Percentiles rank a stretch among this genome's conserved stretches.
phyloP scores from a whole-genome alignment of 1,140 invertebrate genomes.

The Telenomus remus region DNA sequence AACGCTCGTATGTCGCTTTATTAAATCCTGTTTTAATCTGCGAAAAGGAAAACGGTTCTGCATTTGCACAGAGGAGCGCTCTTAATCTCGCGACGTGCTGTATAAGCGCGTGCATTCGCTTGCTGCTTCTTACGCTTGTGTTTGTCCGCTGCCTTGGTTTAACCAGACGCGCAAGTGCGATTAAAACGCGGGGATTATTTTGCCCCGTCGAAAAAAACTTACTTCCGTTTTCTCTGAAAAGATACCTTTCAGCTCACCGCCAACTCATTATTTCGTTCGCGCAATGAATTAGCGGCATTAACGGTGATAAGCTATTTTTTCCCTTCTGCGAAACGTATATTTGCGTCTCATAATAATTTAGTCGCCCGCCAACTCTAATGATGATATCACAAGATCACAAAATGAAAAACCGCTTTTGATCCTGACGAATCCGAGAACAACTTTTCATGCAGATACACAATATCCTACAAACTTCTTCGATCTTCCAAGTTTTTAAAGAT shows the following conservation, averaged over 20 bases:
- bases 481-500: no score
- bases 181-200: conserved; percentile 35
- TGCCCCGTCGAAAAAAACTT: conserved; percentile 16
- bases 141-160: conserved; percentile 58
- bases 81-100: conserved; percentile 54
- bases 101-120: conserved; percentile 33
- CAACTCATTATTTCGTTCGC: conserved; percentile 1
- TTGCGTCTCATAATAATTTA: no score
- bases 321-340: no score
- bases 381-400: no score
- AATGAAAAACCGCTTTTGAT: no score
- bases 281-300: conserved; percentile 3
- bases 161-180: conserved; percentile 44
- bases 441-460: no score
- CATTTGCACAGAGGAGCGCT: conserved; percentile 47
- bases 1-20: conserved; percentile 71
- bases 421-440: no score
- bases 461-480: no score
- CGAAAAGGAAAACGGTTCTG: conserved; percentile 66
- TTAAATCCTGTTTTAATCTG: conserved; percentile 72
- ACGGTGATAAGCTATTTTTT: no score
- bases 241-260: background rate
- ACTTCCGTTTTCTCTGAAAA: conserved; percentile 5
- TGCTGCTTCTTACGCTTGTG: conserved; percentile 50
- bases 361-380: no score